Base-by-base conservation (phyloP, 2,888 invertebrate species). In the Brachyptera putata region DNA sequence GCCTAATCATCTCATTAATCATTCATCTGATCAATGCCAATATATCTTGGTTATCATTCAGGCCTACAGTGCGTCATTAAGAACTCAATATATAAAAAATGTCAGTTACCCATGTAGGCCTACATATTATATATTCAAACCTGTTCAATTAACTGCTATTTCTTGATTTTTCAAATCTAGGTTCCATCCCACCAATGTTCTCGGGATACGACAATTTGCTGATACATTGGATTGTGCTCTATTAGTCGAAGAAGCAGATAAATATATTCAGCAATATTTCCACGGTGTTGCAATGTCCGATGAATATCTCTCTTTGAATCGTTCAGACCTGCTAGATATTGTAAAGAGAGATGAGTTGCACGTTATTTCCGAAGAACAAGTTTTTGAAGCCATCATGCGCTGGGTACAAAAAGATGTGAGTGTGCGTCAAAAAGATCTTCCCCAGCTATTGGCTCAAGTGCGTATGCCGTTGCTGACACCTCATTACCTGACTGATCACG, bases 341-440 rank as follows among this genome's bases (percentile, higher is more conserved):
- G 77, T 93, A 53, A 80, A 81, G 21, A 79, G 86, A 61, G 91
- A 91, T 75, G 88, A 90, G 70, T 77, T 93, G 1, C 84, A 89
- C 73, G 87, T 92, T 1, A 80, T 80, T 61, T 78, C 78, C 36
- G 92, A 92, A 71, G 90, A 91, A 71, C 84, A 86, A 74, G 89
- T 93, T 30, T 93, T 91, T 76, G 89, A 91, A 72, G 89, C 91
- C 1, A 86, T 87, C 39, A 84, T 92, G 80, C 76, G 83, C 48
- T 94, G 93, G 94, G 80, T 83, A 4, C 88, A 88, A 70, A 81
- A 82, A 66, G 83, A 84, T 43, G 73, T 76, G 34, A 80, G 81
- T 1, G 73, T 74, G 16, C 77, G 91, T 56, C 76, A 80, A 30
- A 73, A 77, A 5, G 72, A 80, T 67, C 75, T 91, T 61, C 85